A percentile compares a stretch with the other conserved stretches of the same genome.
Evolutionary conservation across 2,888 invertebrate genomes (phyloP).

Genomic region (Sclerodermus sp.): DNA sequence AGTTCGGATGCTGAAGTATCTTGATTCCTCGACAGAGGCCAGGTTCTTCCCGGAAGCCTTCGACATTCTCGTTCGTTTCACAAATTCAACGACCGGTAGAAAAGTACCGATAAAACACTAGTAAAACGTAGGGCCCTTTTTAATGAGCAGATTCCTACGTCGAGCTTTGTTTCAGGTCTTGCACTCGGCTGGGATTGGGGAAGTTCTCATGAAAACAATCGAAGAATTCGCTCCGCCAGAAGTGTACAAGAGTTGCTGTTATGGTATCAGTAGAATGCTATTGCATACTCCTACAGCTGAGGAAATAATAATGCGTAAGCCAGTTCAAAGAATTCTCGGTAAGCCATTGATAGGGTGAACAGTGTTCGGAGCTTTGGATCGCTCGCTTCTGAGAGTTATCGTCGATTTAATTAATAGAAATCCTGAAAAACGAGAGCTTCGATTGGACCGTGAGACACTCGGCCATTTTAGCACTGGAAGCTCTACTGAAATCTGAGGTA

Average conservation of each 20-base stretch:
- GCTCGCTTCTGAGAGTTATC: too few relatives aligned
- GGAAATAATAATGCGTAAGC: slow-evolving; percentile 24
- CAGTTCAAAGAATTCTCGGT: too few relatives aligned
- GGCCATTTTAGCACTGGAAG: slow-evolving; percentile 36
- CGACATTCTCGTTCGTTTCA: slow-evolving; percentile 32
- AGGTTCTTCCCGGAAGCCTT: slow-evolving; percentile 26
- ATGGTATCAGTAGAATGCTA: slow-evolving; percentile 40
- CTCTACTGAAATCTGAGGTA: slow-evolving; percentile 28
- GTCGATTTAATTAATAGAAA: slow-evolving; percentile 18
- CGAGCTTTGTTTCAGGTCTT: slow-evolving; percentile 30
- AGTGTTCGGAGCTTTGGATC: too few relatives aligned
- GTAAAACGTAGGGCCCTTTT: too few relatives aligned
- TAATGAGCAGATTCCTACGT: too few relatives aligned
- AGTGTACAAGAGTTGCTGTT: slow-evolving; percentile 29
- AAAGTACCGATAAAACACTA: slow-evolving; percentile 36
- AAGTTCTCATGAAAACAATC: slow-evolving; percentile 28
- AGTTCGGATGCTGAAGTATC: slow-evolving; percentile 32
- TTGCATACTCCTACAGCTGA: slow-evolving; percentile 29
- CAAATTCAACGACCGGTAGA: slow-evolving; percentile 31
- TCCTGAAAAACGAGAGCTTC: slow-evolving; percentile 32
- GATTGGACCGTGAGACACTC: slow-evolving; percentile 32
- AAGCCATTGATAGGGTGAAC: too few relatives aligned
- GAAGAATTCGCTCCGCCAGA: slow-evolving; percentile 20
- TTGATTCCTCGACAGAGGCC: slow-evolving; percentile 22
- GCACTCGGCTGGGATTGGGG: slow-evolving; percentile 30